Evolutionary conservation across 92 coral and sea anemone genomes (phyloP), one percentile per base, ranked within the genome.

Genomic region (Phenganax stokvisi): DNA sequence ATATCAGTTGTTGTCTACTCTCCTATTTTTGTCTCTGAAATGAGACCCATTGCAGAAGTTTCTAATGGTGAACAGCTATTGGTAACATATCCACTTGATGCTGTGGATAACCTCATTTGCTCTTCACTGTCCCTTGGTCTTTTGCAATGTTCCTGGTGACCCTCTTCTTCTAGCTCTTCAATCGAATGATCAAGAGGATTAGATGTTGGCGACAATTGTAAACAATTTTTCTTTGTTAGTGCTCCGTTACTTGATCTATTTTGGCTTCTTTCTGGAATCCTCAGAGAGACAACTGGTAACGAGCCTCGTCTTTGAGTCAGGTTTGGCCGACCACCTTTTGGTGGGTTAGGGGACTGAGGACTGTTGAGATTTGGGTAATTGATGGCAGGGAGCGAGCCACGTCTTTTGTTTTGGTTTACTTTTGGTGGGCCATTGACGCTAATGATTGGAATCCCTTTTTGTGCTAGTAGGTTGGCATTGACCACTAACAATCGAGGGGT

Each of bases 361-460:
- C 25, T 66, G 28, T 37, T 12, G 47, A 63, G 6, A 20, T 52
- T 60, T 65, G 82, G 82, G 10, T 78, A 52, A 52, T 61, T 78
- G 6, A 78, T 58, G 29, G 82, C 72, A 12, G 82, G 82, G 3
- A 78, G 82, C 3, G 82, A 78, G 8, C 82, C 82, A 53, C 82
- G 65, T 25, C 82, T 65, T 59, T 78, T 78, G 30, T 78, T 78
- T 0, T 60, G 82, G 54, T 64, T 61, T 11, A 51, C 7, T 53
- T 61, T 78, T 63, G 82, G 82, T 0, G 82, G 82, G 11, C 37
- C 82, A 28, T 62, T 78, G 10, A 78, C 82, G 63, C 82, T 78
- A 44, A 64, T 57, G 27, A 78, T 27, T 59, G 82, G 82, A 60
- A 78, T 78, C 63, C 82, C 82, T 51, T 62, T 16, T 61, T 78